Base-by-base conservation (phyloP, 2,113 vertebrate species). In the Dendropsophus ebraccatus region DNA sequence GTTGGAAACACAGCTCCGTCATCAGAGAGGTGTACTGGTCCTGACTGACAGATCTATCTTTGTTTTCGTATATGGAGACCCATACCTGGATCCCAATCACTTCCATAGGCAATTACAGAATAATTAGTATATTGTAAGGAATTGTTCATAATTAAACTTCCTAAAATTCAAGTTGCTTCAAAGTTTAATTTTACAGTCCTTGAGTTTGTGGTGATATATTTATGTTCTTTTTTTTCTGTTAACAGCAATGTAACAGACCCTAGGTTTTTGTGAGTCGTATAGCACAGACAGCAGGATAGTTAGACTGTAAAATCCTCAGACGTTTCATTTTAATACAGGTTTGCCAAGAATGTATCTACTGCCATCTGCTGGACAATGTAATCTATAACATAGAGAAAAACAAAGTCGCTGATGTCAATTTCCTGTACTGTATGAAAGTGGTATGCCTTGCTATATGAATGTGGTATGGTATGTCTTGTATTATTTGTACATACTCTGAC, bases 341-440 rank as follows among this genome's bases (percentile, higher is more conserved):
- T 80, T 65, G 9, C 41, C 32, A 69, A 41, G 62, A 86, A 86
- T 80, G 54, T n/a, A 79, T 79, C 49, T 86, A 32, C 75, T 86
- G 84, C 84, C 84, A 78, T 79, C 84, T 86, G 32, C 32, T 80
- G 84, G 25, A 41, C 6, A 41, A 56, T 50, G 0, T 13, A 45
- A 25, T 2, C 17, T 12, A 9, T 19, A 52, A n/a, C 81, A 82
- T 69, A 30, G 28, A 67, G 7, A 65, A 11, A n/a, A 9, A 60
- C 16, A 60, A n/a, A 9, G 25, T 25, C 12, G n/a, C 4, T 60
- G 25, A n/a, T n/a, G 8, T n/a, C n/a, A 10, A n/a, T n/a, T n/a
- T n/a, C n/a, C 56, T 60, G 56, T n/a, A n/a, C 23, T 25, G 4
- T 11, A 62, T 28, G 25, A 62, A 62, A 62, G 60, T 58, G n/a